Evolutionary conservation across 2,797 vertebrate genomes (phyloP).

Genomic region (Alosa sapidissima): DNA sequence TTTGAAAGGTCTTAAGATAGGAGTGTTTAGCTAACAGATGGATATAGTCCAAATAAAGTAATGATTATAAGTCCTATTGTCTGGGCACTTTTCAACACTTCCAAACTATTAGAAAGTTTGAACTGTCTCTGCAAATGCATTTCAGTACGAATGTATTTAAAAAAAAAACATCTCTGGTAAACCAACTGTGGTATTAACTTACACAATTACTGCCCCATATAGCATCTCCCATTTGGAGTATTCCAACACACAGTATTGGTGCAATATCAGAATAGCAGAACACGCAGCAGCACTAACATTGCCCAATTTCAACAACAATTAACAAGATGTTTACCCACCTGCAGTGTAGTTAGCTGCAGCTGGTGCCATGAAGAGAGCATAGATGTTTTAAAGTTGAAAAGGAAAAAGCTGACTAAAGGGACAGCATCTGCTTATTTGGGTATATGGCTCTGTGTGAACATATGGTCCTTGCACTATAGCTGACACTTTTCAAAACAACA

Average conservation of each 20-base stretch:
- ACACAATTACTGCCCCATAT: not conserved
- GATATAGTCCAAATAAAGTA: not conserved
- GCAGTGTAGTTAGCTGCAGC: not conserved
- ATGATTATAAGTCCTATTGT: not conserved
- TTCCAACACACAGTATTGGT: not conserved
- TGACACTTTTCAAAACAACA: not conserved
- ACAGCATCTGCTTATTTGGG: not conserved
- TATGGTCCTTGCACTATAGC: not conserved
- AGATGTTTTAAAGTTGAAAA: not conserved
- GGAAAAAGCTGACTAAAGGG: not conserved
- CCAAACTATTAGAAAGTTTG: not conserved
- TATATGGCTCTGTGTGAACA: not conserved
- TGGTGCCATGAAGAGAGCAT: not conserved
- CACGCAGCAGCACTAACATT: not conserved
- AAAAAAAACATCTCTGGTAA: not conserved
- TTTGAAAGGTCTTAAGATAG: not conserved
- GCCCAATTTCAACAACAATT: not conserved
- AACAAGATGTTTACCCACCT: slow-evolving; percentile 8
- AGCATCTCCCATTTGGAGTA: not conserved
- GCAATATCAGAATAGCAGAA: not conserved
- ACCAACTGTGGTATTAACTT: not conserved
- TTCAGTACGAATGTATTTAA: not conserved
- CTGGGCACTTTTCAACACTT: not conserved
- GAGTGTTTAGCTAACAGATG: not conserved
- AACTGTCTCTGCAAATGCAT: not conserved